Evolutionary conservation across 2,888 invertebrate genomes (phyloP), one percentile per base, ranked within the genome.

Genomic region (Rhagium mordax): DNA sequence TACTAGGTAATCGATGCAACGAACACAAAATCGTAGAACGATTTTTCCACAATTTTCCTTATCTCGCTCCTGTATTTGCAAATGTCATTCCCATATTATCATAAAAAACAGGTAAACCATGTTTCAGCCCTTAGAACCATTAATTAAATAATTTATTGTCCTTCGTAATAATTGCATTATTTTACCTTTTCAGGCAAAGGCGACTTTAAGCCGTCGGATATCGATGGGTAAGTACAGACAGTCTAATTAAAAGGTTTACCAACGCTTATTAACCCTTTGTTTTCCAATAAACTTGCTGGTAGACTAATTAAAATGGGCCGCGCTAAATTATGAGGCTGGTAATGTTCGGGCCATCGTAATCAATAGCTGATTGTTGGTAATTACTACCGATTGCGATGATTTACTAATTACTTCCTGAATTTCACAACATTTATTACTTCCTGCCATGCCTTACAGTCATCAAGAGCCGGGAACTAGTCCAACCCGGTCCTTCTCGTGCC

Each of bases 181-280:
- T 72, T 74, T 69, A 71, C 60, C 74, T 74, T 82, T 81, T 67
- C 92, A 95, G 95, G 94, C 86, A 93, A 93, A 89, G 94, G 94
- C 81, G 94, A 94, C 88, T 95, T 94, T 90, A 94, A 94, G 90
- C 94, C 94, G 88, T 92, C 94, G 84, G 94, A 95, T 88, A 91
- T 95, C 88, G 94, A 95, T 89, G 94, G 94, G 95, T 95, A 89
- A 93, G 92, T 88, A 77, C 51, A 21, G 20, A 27, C 15, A 33
- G 21, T 68, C 47, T 70, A 16, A 51, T 51, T 51, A 51, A 51
- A 51, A 18, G 8, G 20, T 20, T 6, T 51, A 20, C 16, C 49
- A 51, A 18, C 13, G 20, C 4, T 41, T 18, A 20, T 16, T 20
- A 51, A 51, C 51, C 18, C 33, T 29, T 27, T n/a, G 55, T 8